Evolutionary conservation across 1,140 invertebrate species (phyloP).

Genomic region (Pentalonia nigronervosa): DNA sequence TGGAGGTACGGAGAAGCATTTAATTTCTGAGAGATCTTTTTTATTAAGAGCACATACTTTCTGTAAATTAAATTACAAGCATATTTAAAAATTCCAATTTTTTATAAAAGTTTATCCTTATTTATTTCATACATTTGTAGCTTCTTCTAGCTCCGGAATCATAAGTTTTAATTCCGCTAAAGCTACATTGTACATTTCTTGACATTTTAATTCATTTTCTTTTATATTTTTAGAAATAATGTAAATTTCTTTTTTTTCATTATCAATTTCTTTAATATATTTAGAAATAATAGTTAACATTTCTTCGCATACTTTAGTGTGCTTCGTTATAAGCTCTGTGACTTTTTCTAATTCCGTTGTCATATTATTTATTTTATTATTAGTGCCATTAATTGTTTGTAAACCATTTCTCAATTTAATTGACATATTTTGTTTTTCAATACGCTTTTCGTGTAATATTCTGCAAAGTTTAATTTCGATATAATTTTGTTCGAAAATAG

Average conservation of each 20-base stretch:
- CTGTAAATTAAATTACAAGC: conserved; percentile 63
- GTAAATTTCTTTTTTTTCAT: conserved; percentile 75
- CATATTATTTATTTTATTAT: conserved; percentile 71
- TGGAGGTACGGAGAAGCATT: conserved; percentile 83
- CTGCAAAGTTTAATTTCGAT: conserved; percentile 68
- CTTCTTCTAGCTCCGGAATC: conserved; percentile 83
- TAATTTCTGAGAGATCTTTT: conserved; percentile 87
- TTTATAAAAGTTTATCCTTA: not conserved
- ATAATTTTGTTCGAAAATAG: not conserved
- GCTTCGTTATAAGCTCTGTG: not conserved
- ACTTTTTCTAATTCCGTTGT: conserved; percentile 66
- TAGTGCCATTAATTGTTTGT: conserved; percentile 79
- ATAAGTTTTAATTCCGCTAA: conserved; percentile 82
- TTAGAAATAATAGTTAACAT: conserved; percentile 77
- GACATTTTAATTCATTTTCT: conserved; percentile 81
- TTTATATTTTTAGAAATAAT: conserved; percentile 74
- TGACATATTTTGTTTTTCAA: conserved; percentile 73
- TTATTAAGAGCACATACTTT: conserved; percentile 84
- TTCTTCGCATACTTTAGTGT: conserved; percentile 72
- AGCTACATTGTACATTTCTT: conserved; percentile 80
- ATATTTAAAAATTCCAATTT: not conserved
- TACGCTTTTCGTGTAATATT: conserved; percentile 75
- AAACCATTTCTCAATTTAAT: conserved; percentile 79
- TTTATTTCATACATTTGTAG: conserved; percentile 70
- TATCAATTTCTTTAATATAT: conserved; percentile 81